These are phyloP conservation scores for Pachycephus smyrnensis DNA, from an alignment of 2,888 invertebrate genomes.

Conservation along the genomic window DNA sequence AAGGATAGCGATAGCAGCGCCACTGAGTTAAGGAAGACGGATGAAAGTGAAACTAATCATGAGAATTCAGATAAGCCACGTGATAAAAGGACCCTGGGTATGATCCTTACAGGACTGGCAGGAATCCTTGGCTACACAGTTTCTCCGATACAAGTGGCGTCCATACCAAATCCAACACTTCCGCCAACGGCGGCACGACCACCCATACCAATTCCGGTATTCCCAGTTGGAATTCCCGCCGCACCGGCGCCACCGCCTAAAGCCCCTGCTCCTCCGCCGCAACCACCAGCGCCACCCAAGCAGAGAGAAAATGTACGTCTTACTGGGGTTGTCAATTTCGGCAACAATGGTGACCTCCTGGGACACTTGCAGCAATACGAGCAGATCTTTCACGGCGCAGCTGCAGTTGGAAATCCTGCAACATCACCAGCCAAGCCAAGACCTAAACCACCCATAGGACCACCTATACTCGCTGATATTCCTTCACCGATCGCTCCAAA, in stretches of 20 bases:
- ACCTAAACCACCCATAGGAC: constrained; percentile 16
- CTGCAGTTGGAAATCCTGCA: constrained; percentile 21
- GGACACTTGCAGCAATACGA: constrained; percentile 61
- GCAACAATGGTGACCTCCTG: constrained; percentile 53
- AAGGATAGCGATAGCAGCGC: neutral
- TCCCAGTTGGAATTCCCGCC: neutral
- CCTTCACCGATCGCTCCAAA: constrained; percentile 56
- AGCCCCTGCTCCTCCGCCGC: constrained; percentile 5
- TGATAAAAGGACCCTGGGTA: constrained; percentile 59
- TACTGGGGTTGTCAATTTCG: constrained; percentile 62
- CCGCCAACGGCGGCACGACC: constrained; percentile 9
- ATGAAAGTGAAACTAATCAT: neutral
- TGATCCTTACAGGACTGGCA: constrained; percentile 58
- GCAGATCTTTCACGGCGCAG: constrained; percentile 51
- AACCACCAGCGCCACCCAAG: constrained; percentile 30
- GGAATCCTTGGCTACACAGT: constrained; percentile 59
- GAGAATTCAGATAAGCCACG: constrained; percentile 30
- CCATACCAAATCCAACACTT: constrained; percentile 48
- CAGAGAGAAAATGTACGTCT: constrained; percentile 57
- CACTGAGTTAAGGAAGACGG: neutral
- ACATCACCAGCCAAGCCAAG: constrained; percentile 12
- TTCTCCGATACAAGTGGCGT: constrained; percentile 51
- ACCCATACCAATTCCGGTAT: constrained; percentile 8
- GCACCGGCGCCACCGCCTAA: constrained; percentile 18
- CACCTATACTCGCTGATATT: constrained; percentile 54